Evolutionary conservation across 1,140 invertebrate species (phyloP).

Genomic region (Diachasmimorpha longicaudata): DNA sequence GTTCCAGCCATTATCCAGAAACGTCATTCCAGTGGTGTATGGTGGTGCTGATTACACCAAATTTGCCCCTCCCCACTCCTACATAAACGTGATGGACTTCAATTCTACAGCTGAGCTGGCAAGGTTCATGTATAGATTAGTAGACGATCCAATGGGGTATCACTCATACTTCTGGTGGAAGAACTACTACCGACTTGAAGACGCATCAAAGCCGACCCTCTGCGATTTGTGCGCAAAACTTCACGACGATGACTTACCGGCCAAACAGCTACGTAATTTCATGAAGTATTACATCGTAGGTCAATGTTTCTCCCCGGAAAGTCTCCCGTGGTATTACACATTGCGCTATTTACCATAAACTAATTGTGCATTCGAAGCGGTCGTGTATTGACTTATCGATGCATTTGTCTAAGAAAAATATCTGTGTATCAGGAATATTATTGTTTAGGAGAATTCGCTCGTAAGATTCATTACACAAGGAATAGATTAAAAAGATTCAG

Average conservation of each 20-base stretch:
- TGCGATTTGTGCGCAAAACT: constrained; percentile 46
- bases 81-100: constrained; percentile 67
- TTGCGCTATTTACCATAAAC: too few relatives aligned
- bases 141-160: constrained; percentile 55
- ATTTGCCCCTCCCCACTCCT: constrained; percentile 66
- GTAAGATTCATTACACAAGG: too few relatives aligned
- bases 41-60: constrained; percentile 64
- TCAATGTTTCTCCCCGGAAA: background rate
- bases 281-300: constrained; percentile 5
- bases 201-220: background rate
- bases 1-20: constrained; percentile 47
- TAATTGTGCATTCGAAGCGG: too few relatives aligned
- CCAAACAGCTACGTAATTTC: constrained; percentile 26
- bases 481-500: too few relatives aligned
- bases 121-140: constrained; percentile 60
- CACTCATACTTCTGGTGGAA: constrained; percentile 66
- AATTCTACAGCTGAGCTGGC: constrained; percentile 61
- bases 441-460: too few relatives aligned
- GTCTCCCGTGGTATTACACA: background rate
- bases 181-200: constrained; percentile 44
- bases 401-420: too few relatives aligned
- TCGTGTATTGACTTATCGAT: too few relatives aligned
- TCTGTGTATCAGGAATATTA: too few relatives aligned
- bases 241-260: constrained; percentile 24
- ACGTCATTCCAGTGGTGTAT: constrained; percentile 64